Percentiles rank a stretch among this genome's conserved stretches.
Conservation (phyloP, 2,113 vertebrate genomes). For the Oxyura jamaicensis region DNA sequence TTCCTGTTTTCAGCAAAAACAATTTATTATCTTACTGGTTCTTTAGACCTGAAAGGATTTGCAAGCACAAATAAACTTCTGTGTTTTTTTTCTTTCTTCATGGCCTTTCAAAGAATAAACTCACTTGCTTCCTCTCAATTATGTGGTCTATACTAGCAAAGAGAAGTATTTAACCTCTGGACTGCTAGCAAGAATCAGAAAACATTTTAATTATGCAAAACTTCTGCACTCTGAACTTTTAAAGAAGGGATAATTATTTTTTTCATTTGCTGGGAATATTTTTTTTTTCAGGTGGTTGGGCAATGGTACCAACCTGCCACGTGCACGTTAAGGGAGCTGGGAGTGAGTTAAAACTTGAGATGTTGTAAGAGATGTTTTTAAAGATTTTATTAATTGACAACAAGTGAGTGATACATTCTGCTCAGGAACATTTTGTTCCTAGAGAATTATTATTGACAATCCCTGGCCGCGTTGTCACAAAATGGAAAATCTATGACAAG, state of each 20-base stretch:
- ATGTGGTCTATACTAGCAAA: conserved; percentile 41
- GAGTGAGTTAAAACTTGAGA: conserved; percentile 16
- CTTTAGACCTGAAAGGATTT: conserved; percentile 77
- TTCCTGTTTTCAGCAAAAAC: conserved; percentile 84
- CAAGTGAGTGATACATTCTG: conserved; percentile 26
- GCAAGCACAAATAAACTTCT: conserved; percentile 71
- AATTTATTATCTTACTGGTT: conserved; percentile 80
- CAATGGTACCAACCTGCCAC: not conserved
- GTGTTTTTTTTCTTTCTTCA: conserved; percentile 52
- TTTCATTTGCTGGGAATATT: conserved; percentile 22
- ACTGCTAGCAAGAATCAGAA: conserved; percentile 58
- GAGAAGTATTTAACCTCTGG: conserved; percentile 74
- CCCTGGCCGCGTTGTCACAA: not conserved
- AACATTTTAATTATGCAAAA: conserved; percentile 74
- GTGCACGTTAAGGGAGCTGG: not conserved
- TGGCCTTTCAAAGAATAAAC: conserved; percentile 71
- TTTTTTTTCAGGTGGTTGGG: conserved; percentile 70
- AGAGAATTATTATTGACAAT: not conserved
- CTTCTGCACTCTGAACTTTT: conserved; percentile 67
- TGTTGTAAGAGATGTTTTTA: not conserved
- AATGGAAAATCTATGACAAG: not conserved
- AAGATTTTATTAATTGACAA: conserved; percentile 49
- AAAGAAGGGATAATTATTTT: conserved; percentile 55
- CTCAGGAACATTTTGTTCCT: not conserved
- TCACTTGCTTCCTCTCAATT: conserved; percentile 67